Evolutionary conservation across 1,140 invertebrate genomes (phyloP).

Genomic region (Pseudobourletiella spinata): DNA sequence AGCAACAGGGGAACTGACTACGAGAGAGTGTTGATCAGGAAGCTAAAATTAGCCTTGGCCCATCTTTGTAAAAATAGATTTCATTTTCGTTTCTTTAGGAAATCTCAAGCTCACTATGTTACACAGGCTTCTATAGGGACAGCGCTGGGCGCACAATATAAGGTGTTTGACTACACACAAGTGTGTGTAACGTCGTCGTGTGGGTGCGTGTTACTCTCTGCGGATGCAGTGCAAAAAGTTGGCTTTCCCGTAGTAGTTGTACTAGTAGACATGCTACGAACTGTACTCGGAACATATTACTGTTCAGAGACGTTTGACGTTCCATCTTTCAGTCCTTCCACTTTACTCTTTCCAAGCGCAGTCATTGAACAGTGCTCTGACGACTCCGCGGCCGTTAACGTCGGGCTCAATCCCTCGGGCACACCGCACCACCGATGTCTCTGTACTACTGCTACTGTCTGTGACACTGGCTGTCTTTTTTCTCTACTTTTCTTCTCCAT

Average conservation of each 20-base stretch:
- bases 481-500: too few relatives aligned
- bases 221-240: neutral
- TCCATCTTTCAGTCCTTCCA: too few relatives aligned
- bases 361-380: too few relatives aligned
- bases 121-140: neutral
- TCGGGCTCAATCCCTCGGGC: too few relatives aligned
- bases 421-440: too few relatives aligned
- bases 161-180: neutral
- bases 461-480: too few relatives aligned
- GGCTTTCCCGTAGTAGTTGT: neutral
- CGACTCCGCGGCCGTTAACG: too few relatives aligned
- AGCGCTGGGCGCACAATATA: neutral
- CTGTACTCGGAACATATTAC: too few relatives aligned
- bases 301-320: too few relatives aligned
- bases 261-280: too few relatives aligned
- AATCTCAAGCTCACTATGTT: neutral
- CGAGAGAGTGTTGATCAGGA: constrained; percentile 3
- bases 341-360: too few relatives aligned
- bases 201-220: neutral
- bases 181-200: neutral
- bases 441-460: too few relatives aligned
- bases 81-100: constrained; percentile 16
- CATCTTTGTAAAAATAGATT: constrained; percentile 35
- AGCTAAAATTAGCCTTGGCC: constrained; percentile 33
- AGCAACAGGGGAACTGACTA: neutral